Evolutionary conservation across 2,797 vertebrate genomes (phyloP).

Genomic region (Manis javanica): DNA sequence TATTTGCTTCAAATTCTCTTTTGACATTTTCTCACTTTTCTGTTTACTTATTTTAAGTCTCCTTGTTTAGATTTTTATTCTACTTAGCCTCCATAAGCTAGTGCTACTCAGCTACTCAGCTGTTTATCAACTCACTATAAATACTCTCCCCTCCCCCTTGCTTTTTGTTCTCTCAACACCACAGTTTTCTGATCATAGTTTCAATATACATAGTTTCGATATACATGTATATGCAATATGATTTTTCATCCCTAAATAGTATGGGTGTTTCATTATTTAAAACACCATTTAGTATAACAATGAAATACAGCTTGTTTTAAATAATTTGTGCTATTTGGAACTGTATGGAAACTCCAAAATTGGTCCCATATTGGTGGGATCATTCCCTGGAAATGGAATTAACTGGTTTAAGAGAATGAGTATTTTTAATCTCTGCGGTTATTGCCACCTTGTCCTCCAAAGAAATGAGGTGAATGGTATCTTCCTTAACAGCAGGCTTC

Average conservation of each 20-base stretch:
- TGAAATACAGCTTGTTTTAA: neutral
- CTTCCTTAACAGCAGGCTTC: neutral
- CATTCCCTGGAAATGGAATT: neutral
- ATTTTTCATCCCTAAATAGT: neutral
- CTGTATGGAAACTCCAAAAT: neutral
- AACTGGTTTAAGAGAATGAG: neutral
- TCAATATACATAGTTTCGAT: neutral
- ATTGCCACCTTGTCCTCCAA: neutral
- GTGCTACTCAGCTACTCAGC: neutral
- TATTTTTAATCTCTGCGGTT: neutral
- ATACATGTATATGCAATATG: neutral
- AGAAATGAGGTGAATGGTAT: neutral
- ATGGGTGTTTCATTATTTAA: neutral
- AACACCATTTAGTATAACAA: neutral
- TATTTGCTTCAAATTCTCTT: neutral
- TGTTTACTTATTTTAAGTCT: neutral
- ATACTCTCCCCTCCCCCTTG: neutral
- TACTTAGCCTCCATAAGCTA: neutral
- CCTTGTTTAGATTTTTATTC: neutral
- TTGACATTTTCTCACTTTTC: neutral
- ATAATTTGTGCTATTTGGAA: neutral
- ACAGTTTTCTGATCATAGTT: neutral
- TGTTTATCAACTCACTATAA: neutral
- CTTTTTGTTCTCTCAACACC: neutral
- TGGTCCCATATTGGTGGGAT: neutral